Evolutionary conservation across 1,140 invertebrate species (phyloP).

Genomic region (Pristionchus pacificus): DNA sequence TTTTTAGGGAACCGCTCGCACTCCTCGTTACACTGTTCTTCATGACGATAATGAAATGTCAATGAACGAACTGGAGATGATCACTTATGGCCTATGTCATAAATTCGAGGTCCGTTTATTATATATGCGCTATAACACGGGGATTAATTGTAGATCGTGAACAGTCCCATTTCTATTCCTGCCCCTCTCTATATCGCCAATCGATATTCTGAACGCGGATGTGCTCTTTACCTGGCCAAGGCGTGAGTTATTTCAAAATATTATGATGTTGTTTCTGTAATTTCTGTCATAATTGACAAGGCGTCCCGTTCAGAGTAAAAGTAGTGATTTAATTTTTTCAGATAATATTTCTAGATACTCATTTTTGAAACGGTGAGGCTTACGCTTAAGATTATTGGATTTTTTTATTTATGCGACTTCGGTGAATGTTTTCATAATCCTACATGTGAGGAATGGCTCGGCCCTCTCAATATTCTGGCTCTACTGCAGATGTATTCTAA

Average conservation of each 20-base stretch:
- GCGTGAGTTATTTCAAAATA: constrained; percentile 13
- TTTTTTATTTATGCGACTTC: too few relatives aligned
- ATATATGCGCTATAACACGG: not conserved
- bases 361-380: too few relatives aligned
- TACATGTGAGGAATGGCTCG: too few relatives aligned
- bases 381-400: too few relatives aligned
- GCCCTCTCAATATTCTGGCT: too few relatives aligned
- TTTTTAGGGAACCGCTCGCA: constrained; percentile 26
- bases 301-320: too few relatives aligned
- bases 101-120: constrained; percentile 4
- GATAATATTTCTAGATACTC: too few relatives aligned
- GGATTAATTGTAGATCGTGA: constrained; percentile 26
- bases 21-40: constrained; percentile 33
- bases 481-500: too few relatives aligned
- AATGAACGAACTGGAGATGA: constrained; percentile 30
- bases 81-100: constrained; percentile 22
- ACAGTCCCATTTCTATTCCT: constrained; percentile 30
- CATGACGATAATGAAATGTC: constrained; percentile 17
- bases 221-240: constrained; percentile 15
- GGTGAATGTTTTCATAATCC: too few relatives aligned
- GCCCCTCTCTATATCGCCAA: constrained; percentile 35
- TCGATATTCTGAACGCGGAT: constrained; percentile 30
- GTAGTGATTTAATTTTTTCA: too few relatives aligned
- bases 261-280: too few relatives aligned
- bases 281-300: too few relatives aligned